Evolutionary conservation across 2,888 invertebrate species (phyloP), one percentile per base, ranked within the genome.

Genomic region (Drosophila acutilabella): DNA sequence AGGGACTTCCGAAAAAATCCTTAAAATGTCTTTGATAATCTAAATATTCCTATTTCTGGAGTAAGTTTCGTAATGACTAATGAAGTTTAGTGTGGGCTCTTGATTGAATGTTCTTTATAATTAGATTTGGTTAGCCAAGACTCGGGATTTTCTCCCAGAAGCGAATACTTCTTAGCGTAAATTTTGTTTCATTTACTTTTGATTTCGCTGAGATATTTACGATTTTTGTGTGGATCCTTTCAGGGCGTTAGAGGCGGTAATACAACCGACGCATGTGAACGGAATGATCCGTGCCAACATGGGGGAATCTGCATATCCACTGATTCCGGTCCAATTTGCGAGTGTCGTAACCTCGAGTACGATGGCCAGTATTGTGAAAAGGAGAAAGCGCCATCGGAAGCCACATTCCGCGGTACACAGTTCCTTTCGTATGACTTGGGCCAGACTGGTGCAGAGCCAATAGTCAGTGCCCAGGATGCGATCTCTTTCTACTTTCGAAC

Each of bases 221-320:
- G 13, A 18, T 5, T 56, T 36, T 26, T 30, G 8, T 14, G 13
- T 45, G 14, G 2, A 42, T 44, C 23, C 16, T 8, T 26, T 1
- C 44, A 89, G 89, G 91, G 85, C 42, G 81, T 90, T 48, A 83
- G 91, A 4, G 89, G 90, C 20, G 89, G 90, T n/a, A 96, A 96
- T 92, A 95, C 95, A 90, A 96, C 96, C 66, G 97, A 97, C 91
- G 96, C 96, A 3, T 97, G 97, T 89, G 97, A 97, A 92, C 94
- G 96, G 0, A 95, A 96, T 59, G 97, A 98, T 93, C 98, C 98
- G 0, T 99, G 99, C 93, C 96, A 97, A 91, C 97, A 99, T 90
- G 97, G 97, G 4, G 99, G 98, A 14, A 96, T 97, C 83, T 99
- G 99, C 93, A 97, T 98, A 93, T 97, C 97, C 82, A 98, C 98